phyloP scores from a whole-genome alignment of 2,797 vertebrate species.

The Lemur catta region DNA sequence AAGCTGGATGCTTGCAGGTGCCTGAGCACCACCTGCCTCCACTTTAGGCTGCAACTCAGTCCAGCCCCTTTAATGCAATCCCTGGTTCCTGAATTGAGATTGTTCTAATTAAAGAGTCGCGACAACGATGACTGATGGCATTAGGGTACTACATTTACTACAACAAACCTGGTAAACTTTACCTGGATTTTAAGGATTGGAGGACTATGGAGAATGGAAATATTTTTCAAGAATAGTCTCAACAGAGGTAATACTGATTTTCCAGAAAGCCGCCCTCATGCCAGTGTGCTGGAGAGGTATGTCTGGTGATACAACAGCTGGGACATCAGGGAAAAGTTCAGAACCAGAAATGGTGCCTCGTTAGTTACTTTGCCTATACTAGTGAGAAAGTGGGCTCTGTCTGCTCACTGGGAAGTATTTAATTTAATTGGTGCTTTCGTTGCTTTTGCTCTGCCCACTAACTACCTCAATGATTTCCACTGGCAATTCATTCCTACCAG shows the following conservation, averaged over 20 bases:
- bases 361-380: neutral
- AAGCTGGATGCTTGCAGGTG: fast-evolving
- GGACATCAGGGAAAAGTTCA: neutral
- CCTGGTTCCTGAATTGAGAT: neutral
- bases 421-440: neutral
- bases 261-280: neutral
- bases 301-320: neutral
- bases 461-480: neutral
- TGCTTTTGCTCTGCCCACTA: neutral
- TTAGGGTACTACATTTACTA: neutral
- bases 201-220: neutral
- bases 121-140: neutral
- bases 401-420: neutral
- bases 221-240: neutral
- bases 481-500: slow-evolving; percentile 17
- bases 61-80: neutral
- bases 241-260: neutral
- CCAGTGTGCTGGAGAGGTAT: neutral
- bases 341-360: neutral
- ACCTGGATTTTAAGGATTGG: neutral
- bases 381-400: neutral
- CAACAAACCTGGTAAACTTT: neutral
- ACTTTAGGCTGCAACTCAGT: neutral
- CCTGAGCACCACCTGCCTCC: too few relatives aligned
- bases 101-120: neutral